A percentile compares a stretch with the other conserved stretches of the same genome.
Conservation (phyloP, 1,140 invertebrate species). For the Hycleus phaleratus region DNA sequence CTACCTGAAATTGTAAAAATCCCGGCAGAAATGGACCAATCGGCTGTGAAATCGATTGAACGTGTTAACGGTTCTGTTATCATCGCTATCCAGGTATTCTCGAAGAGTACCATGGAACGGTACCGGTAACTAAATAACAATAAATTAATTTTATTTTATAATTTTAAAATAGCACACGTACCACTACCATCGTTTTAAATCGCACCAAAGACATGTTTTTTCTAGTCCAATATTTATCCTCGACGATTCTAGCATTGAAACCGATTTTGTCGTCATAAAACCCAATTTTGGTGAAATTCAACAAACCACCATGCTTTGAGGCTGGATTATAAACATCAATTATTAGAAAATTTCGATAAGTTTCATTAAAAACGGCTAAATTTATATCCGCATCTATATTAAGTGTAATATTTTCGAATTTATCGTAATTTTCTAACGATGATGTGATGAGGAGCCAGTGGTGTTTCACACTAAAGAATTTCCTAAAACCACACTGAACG, state of each 20-base stretch:
- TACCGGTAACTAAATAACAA: slow-evolving; percentile 40
- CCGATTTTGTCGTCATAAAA: slow-evolving; percentile 1
- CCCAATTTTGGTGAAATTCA: slow-evolving; percentile 6
- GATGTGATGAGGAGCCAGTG: slow-evolving; percentile 13
- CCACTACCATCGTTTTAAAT: slow-evolving; percentile 16
- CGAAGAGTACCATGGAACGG: slow-evolving; percentile 45
- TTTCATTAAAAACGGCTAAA: neutral
- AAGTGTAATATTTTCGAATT: slow-evolving; percentile 3
- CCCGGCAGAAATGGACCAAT: slow-evolving; percentile 48
- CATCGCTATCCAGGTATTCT: slow-evolving; percentile 46
- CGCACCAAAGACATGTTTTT: slow-evolving; percentile 15
- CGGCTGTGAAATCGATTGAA: slow-evolving; percentile 54
- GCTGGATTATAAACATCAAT: slow-evolving; percentile 19
- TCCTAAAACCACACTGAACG: slow-evolving; percentile 1
- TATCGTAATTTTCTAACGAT: neutral
- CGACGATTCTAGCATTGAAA: neutral
- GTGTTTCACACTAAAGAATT: slow-evolving; percentile 15
- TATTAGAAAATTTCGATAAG: neutral
- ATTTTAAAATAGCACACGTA: neutral
- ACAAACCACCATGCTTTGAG: slow-evolving; percentile 11
- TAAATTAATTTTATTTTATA: slow-evolving; percentile 2
- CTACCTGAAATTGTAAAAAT: slow-evolving; percentile 57
- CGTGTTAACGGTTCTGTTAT: slow-evolving; percentile 49
- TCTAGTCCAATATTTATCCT: slow-evolving; percentile 13
- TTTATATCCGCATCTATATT: slow-evolving; percentile 18